Evolutionary conservation across 1,140 invertebrate species (phyloP).

Genomic region (Formica exsecta): DNA sequence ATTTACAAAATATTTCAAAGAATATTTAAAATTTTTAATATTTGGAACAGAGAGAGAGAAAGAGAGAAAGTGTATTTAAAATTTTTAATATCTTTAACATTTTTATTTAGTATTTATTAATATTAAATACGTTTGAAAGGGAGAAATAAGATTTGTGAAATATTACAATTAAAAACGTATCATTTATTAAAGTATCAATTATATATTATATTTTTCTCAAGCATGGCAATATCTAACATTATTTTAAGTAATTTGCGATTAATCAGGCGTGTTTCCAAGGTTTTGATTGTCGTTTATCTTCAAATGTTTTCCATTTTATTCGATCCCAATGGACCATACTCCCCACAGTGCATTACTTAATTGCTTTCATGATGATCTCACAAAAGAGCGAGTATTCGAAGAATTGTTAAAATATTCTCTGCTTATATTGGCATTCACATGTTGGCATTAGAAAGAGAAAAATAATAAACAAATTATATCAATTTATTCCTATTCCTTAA

Average conservation of each 20-base stretch:
- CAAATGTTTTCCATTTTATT: slow-evolving; percentile 67
- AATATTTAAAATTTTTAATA: too few relatives aligned
- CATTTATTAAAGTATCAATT: neutral
- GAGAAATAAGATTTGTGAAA: neutral
- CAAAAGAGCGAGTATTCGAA: slow-evolving; percentile 57
- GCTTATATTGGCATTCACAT: too few relatives aligned
- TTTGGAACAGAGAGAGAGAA: neutral
- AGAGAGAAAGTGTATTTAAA: neutral
- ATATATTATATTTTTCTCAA: neutral
- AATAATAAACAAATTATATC: too few relatives aligned
- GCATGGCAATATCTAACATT: neutral
- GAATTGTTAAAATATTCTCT: slow-evolving; percentile 1
- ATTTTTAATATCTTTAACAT: neutral
- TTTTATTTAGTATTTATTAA: neutral
- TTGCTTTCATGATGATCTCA: slow-evolving; percentile 73
- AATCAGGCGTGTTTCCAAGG: slow-evolving; percentile 35
- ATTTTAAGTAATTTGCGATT: slow-evolving; percentile 13
- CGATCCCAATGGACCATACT: slow-evolving; percentile 32
- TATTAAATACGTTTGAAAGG: neutral
- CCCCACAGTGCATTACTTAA: slow-evolving; percentile 77
- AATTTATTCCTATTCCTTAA: too few relatives aligned
- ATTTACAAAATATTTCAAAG: too few relatives aligned
- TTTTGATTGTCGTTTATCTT: slow-evolving; percentile 69
- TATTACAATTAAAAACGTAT: neutral
- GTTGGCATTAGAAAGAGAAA: too few relatives aligned